Base-by-base conservation (phyloP, 2,797 vertebrate species). In the Danio choprae region DNA sequence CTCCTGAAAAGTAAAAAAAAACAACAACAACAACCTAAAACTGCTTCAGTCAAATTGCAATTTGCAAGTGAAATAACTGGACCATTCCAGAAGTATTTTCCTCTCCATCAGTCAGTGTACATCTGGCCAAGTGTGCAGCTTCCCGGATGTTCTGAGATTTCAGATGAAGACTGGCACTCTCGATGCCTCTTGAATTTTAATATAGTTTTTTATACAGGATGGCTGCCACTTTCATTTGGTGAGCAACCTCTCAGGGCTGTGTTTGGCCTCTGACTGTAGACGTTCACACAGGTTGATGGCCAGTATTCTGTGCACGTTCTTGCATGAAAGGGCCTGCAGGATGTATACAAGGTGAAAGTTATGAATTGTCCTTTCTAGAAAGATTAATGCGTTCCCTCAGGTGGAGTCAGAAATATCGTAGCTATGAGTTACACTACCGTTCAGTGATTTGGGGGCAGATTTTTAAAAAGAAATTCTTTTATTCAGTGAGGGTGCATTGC, bases 151-250 rank as follows among this genome's bases (percentile, higher is more conserved):
- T 51, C 43, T 60, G 72, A 40, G 44, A 38, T 81, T 41, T 63
- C n/a, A 62, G 59, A 51, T 22, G 58, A 81, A 74, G 55, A 56
- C 60, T 74, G 51, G 20, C 64, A 46, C 56, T 74, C 50, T 46
- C 9, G 20, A 29, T 79, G 70, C 22, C 43, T 74, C 16, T 44
- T 64, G 56, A 81, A 81, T 69, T 58, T 63, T 44, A 59, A 69
- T 74, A 11, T 43, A 48, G 41, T 41, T 40, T 15, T 69, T n/a
- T n/a, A 16, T 38, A 22, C 29, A 59, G 53, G 53, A 58, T 69
- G 5, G 38, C 36, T 76, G 74, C 51, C 75, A 40, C 64, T 78
- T 78, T 20, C n/a, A 41, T 60, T 60, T 70, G 22, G 50, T 18
- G 36, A 70, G 36, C 58, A 41, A 36, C 7, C 60, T 69, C 60